A percentile compares a stretch with the other conserved stretches of the same genome.
These are phyloP conservation scores for Sakesphorus luctuosus DNA, from an alignment of 2,113 vertebrate species.

Conservation along the genomic window DNA sequence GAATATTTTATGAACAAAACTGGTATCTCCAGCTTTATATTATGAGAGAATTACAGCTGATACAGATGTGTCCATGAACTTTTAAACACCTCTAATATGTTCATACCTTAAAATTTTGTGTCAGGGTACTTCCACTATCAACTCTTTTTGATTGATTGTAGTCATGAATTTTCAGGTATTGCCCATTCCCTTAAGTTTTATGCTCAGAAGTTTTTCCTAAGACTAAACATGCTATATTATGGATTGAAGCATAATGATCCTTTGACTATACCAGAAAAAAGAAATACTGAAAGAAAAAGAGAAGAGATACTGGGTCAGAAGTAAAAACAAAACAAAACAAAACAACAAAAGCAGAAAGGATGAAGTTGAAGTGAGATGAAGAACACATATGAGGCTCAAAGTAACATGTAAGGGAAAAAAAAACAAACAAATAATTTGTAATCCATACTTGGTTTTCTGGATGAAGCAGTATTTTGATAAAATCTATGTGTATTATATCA, in stretches of 20 bases:
- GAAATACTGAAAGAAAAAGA: neutral
- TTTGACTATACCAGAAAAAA: neutral
- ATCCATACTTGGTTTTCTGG: neutral
- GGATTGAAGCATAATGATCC: neutral
- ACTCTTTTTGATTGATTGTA: neutral
- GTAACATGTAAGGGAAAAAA: neutral
- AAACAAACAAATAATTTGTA: neutral
- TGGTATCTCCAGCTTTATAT: neutral
- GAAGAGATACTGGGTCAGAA: neutral
- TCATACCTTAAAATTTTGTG: neutral
- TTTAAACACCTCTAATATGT: neutral
- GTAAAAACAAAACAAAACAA: neutral
- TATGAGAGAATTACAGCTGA: neutral
- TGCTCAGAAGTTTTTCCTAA: neutral
- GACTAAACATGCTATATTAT: neutral
- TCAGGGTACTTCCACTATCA: neutral
- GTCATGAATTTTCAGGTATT: neutral
- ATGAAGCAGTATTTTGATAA: neutral
- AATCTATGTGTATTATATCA: accelerated
- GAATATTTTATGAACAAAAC: neutral
- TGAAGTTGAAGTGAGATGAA: neutral
- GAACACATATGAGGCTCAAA: accelerated
- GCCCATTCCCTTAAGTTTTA: neutral
- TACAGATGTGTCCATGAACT: neutral
- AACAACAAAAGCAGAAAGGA: neutral